Percentiles rank a stretch among this genome's conserved stretches.
phyloP scores from a whole-genome alignment of 1,140 invertebrate species.

The Sycophila sp. region DNA sequence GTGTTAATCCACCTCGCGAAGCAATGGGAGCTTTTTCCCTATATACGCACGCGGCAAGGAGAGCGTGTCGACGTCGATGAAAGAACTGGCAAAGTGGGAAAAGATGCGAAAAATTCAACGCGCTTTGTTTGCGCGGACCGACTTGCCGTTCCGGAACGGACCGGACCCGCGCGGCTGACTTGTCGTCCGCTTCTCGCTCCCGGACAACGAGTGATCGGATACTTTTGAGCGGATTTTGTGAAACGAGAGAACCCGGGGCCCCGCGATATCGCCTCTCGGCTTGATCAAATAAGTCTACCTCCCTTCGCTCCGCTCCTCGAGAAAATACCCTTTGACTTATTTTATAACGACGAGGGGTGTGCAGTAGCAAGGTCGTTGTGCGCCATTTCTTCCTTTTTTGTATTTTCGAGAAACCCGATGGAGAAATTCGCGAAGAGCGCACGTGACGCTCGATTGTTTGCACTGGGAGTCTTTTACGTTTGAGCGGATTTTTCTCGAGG shows the following conservation, averaged over 20 bases:
- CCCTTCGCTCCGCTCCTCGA: no score
- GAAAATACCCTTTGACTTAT: conserved; percentile 36
- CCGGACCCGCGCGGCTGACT: no score
- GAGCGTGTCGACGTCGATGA: background rate
- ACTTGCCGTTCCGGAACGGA: conserved; percentile 40
- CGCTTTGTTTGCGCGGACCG: conserved; percentile 23
- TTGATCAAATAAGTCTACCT: conserved; percentile 32
- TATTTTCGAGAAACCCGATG: conserved; percentile 47
- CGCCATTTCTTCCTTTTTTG: conserved; percentile 49
- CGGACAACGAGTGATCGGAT: conserved; percentile 8
- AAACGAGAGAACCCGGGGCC: conserved; percentile 16
- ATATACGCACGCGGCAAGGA: conserved; percentile 4
- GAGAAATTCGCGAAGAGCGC: no score
- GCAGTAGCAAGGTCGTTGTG: background rate
- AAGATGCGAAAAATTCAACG: conserved; percentile 26
- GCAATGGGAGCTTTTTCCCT: conserved; percentile 2
- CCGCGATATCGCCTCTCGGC: background rate
- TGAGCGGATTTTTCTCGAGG: conserved; percentile 15
- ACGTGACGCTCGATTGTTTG: conserved; percentile 25
- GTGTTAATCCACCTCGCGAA: background rate
- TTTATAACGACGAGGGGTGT: conserved; percentile 1
- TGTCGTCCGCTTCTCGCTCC: conserved; percentile 17
- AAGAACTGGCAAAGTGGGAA: no score
- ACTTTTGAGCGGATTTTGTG: conserved; percentile 30
- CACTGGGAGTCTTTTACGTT: background rate